Evolutionary conservation across 2,888 invertebrate species (phyloP), one percentile per base, ranked within the genome.

Genomic region (Drosophila anomelani): DNA sequence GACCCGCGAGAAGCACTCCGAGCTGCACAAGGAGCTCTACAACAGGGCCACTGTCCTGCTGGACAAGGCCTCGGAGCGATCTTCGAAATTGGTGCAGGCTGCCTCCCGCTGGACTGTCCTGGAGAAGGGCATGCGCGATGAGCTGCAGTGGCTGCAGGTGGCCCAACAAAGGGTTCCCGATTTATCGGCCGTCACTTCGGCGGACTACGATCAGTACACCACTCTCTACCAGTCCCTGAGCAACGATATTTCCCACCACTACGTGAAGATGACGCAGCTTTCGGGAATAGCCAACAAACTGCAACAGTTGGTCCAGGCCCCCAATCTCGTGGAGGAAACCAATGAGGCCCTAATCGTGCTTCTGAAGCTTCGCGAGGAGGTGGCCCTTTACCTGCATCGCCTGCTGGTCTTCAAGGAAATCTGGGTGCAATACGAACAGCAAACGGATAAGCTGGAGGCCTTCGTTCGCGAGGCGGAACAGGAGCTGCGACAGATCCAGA

Each of bases 81-180:
- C 96, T 54, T 97, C 97, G 87, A 95, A 96, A 90, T 95, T 97
- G 95, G 96, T 97, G 0, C 93, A 96, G 75, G 97, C 97, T 1
- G 97, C 97, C 12, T 96, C 97, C 0, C 94, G 96, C 54, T 97
- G 97, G 97, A 95, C 95, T 0, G 94, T 95, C 5, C 92, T 97
- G 1, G 96, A 96, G 89, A 96, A 96, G 88, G 96, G 96, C 1
- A 95, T 97, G 94, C 95, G 95, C 76, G 97, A 97, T 85, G 97
- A 97, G 92, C 93, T 94, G 53, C 95, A 96, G 80, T 97, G 97
- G 97, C 92, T 97, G 3, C 95, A 96, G 88, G 96, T 97, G 4
- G 96, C 97, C 26, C 95, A 96, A 88, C 96, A 97, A 92, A 94
- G 97, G 79, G 95, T 97, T 3, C 97, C 97, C 0, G 96, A 97